Percentiles rank a stretch among this genome's conserved stretches.
phyloP scores from a whole-genome alignment of 2,888 invertebrate species.

The Xanthia icteritia region DNA sequence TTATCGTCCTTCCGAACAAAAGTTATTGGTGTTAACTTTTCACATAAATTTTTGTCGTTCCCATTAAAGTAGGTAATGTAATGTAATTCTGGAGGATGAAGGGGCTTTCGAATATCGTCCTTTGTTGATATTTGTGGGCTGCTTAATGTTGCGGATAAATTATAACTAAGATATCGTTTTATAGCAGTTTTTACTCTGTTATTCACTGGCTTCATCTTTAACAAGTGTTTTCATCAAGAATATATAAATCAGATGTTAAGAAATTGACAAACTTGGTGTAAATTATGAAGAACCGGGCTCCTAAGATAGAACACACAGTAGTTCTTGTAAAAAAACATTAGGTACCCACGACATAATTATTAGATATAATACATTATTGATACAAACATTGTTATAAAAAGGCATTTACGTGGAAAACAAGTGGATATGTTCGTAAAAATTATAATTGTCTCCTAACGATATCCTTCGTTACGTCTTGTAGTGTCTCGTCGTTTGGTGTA shows the following conservation, averaged over 20 bases:
- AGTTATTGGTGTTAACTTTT: slow-evolving; percentile 78
- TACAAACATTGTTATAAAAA: slow-evolving; percentile 36
- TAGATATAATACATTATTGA: not conserved
- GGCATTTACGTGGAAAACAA: slow-evolving; percentile 44
- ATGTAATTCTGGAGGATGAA: slow-evolving; percentile 75
- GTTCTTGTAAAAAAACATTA: not conserved
- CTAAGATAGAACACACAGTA: not conserved
- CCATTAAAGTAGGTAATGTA: slow-evolving; percentile 80
- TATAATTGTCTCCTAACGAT: slow-evolving; percentile 66
- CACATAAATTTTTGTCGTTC: slow-evolving; percentile 85
- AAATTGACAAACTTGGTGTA: not conserved
- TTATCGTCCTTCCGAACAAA: slow-evolving; percentile 67
- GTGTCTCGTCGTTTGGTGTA: slow-evolving; percentile 37
- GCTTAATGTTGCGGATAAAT: slow-evolving; percentile 38
- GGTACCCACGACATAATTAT: no score
- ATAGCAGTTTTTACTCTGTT: slow-evolving; percentile 5
- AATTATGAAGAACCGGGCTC: not conserved
- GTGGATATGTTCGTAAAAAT: slow-evolving; percentile 55
- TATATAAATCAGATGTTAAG: no score
- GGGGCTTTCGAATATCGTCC: slow-evolving; percentile 57
- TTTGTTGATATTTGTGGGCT: slow-evolving; percentile 49
- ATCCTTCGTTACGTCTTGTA: slow-evolving; percentile 56
- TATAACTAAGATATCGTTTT: slow-evolving; percentile 18
- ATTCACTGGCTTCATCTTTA: slow-evolving; percentile 15
- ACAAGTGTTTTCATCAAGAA: slow-evolving; percentile 8